These are phyloP conservation scores for Aythya baeri DNA, from an alignment of 2,113 vertebrate genomes.

Conservation along the genomic window DNA sequence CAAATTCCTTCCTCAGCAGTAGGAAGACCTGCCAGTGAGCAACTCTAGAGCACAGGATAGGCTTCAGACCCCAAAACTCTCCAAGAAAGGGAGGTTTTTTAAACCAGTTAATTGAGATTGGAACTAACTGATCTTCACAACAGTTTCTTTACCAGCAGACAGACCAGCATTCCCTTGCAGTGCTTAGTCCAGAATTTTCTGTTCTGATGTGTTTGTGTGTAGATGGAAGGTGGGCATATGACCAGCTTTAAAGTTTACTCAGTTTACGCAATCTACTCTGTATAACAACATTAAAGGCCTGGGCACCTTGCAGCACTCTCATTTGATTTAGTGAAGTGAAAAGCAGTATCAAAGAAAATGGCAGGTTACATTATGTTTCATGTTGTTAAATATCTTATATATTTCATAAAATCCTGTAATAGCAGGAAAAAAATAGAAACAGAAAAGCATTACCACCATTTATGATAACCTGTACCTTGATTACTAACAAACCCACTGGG, in stretches of 20 bases:
- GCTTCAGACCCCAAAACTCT: not conserved
- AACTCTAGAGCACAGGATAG: not conserved
- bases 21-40: not conserved
- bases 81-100: not conserved
- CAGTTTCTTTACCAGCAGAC: not conserved
- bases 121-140: not conserved
- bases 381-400: not conserved
- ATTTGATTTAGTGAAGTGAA: constrained; percentile 15
- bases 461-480: constrained; percentile 21
- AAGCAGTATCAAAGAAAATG: constrained; percentile 7
- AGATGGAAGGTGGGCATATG: not conserved
- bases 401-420: constrained; percentile 25
- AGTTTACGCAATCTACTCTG: not conserved
- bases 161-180: not conserved
- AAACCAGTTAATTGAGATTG: not conserved
- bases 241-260: not conserved
- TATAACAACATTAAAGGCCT: not conserved
- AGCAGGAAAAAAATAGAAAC: not conserved
- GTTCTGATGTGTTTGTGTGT: not conserved
- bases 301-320: not conserved
- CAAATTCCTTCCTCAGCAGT: not conserved
- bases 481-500: constrained; percentile 17
- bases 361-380: not conserved
- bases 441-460: constrained; percentile 18
- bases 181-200: not conserved